Percentiles rank a stretch among this genome's conserved stretches.
Conservation (phyloP, 2,888 invertebrate species). For the Leptinotarsa rubiginosa region DNA sequence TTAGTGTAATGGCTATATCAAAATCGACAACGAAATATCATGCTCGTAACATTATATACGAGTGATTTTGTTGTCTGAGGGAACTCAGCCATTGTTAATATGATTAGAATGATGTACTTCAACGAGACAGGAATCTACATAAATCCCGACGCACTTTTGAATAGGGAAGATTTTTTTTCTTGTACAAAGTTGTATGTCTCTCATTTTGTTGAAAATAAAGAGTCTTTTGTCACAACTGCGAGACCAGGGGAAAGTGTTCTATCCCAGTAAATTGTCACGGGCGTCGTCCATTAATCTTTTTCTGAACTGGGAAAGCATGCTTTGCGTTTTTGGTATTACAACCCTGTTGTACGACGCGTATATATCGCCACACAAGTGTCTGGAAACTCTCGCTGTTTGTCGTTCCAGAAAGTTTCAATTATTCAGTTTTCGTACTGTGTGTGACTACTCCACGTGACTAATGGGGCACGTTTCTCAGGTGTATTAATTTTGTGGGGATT, state of each 20-base stretch:
- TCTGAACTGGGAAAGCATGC: background rate
- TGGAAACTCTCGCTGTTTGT: conserved; percentile 20
- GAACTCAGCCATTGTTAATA: too few relatives aligned
- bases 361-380: conserved; percentile 22
- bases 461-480: background rate
- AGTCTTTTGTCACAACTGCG: background rate
- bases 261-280: background rate
- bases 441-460: conserved; percentile 8
- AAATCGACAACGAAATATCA: too few relatives aligned
- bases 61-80: too few relatives aligned
- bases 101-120: too few relatives aligned
- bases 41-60: too few relatives aligned
- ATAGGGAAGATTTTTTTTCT: background rate
- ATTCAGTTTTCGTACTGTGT: conserved; percentile 19
- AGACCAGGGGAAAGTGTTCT: background rate
- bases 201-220: background rate
- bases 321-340: background rate
- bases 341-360: background rate
- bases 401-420: conserved; percentile 27
- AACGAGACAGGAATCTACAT: too few relatives aligned
- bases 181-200: background rate
- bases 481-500: background rate
- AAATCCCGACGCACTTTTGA: too few relatives aligned
- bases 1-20: too few relatives aligned
- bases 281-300: conserved; percentile 1